Evolutionary conservation across 2,113 vertebrate species (phyloP).

Genomic region (Pelvicachromis taeniatus): DNA sequence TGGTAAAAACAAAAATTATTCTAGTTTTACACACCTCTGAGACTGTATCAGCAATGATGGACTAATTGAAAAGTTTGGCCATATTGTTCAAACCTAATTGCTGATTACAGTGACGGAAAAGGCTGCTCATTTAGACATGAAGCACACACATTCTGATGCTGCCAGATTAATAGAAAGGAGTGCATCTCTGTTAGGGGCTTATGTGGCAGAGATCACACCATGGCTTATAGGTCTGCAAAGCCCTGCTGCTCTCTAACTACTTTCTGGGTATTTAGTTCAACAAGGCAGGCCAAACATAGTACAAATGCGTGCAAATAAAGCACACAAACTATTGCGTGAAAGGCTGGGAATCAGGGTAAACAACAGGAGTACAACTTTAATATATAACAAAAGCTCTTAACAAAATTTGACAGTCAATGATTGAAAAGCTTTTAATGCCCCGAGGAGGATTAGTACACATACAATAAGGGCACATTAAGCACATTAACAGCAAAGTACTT

Average conservation of each 20-base stretch:
- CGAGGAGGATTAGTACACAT: background rate
- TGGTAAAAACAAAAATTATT: background rate
- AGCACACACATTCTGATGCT: background rate
- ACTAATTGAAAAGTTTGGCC: background rate
- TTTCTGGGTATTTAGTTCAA: background rate
- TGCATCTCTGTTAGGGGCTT: background rate
- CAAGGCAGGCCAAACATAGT: background rate
- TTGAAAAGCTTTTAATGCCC: background rate
- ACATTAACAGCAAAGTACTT: background rate
- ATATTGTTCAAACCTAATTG: background rate
- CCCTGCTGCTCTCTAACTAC: constrained; percentile 21
- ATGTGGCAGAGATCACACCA: constrained; percentile 40
- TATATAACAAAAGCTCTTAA: background rate
- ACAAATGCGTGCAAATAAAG: background rate
- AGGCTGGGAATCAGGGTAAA: background rate
- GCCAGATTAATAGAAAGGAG: background rate
- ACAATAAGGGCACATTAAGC: background rate
- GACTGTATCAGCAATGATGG: background rate
- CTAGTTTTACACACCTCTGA: background rate
- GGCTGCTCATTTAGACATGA: background rate
- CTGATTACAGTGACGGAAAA: background rate
- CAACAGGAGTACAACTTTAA: background rate
- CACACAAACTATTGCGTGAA: background rate
- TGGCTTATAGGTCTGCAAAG: constrained; percentile 39
- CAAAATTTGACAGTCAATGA: constrained; percentile 2